Evolutionary conservation across 2,888 invertebrate species (phyloP).

Genomic region (Amorpha juglandis): DNA sequence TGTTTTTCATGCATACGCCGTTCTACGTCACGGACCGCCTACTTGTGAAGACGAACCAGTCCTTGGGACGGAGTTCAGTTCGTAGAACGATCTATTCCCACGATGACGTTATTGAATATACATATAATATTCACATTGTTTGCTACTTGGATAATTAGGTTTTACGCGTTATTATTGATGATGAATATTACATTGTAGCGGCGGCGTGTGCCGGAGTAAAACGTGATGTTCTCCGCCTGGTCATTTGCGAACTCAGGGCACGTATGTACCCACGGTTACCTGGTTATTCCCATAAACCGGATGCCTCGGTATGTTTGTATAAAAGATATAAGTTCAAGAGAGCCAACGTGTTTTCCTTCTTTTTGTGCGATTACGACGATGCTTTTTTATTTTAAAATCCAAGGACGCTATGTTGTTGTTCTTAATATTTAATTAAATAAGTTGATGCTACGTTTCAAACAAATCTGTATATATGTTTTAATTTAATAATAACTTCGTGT

Average conservation of each 20-base stretch:
- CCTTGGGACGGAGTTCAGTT: slow-evolving; percentile 51
- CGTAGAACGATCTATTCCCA: slow-evolving; percentile 57
- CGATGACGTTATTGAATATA: slow-evolving; percentile 58
- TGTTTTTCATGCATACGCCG: slow-evolving; percentile 63
- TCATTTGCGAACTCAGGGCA: slow-evolving; percentile 62
- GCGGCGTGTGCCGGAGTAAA: slow-evolving; percentile 5
- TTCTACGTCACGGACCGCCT: slow-evolving; percentile 58
- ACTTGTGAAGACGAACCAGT: slow-evolving; percentile 36
- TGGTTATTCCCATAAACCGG: slow-evolving; percentile 77
- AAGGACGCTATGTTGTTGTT: slow-evolving; percentile 36
- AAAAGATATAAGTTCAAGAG: slow-evolving; percentile 38
- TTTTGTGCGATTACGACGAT: slow-evolving; percentile 50
- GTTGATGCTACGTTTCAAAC: slow-evolving; percentile 22
- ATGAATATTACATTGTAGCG: slow-evolving; percentile 17
- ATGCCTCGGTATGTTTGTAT: slow-evolving; percentile 53
- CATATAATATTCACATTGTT: slow-evolving; percentile 36
- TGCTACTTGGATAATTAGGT: slow-evolving; percentile 30
- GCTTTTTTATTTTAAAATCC: slow-evolving; percentile 49
- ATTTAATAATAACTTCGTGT: no score
- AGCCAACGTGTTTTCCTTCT: slow-evolving; percentile 42
- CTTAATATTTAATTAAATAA: slow-evolving; percentile 30
- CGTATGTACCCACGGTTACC: slow-evolving; percentile 48
- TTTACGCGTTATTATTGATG: slow-evolving; percentile 32
- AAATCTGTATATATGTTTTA: not conserved
- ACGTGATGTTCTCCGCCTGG: slow-evolving; percentile 52